Conservation (phyloP, 1,140 invertebrate genomes). For the Meloidogyne floridensis region DNA sequence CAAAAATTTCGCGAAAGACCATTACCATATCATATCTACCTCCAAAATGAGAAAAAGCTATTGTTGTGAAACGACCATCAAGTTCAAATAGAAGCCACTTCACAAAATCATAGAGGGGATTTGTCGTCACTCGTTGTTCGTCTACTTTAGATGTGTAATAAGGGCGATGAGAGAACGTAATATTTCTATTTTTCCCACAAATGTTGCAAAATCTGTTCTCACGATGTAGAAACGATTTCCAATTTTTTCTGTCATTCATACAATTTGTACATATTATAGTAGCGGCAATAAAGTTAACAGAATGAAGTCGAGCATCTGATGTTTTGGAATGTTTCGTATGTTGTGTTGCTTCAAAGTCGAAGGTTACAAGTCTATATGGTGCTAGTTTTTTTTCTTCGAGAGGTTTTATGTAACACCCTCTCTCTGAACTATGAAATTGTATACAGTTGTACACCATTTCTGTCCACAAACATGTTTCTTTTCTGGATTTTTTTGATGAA, state of each 20-base stretch:
- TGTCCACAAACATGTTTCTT: neutral
- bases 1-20: too few relatives aligned
- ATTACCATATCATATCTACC: too few relatives aligned
- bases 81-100: too few relatives aligned
- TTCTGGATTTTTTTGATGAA: neutral
- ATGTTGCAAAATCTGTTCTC: too few relatives aligned
- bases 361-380: neutral
- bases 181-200: too few relatives aligned
- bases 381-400: neutral
- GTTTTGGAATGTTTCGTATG: neutral
- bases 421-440: neutral
- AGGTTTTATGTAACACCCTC: slow-evolving; percentile 4
- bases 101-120: too few relatives aligned
- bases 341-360: slow-evolving; percentile 8
- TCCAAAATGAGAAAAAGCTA: too few relatives aligned
- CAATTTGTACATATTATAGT: neutral
- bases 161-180: too few relatives aligned
- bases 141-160: too few relatives aligned
- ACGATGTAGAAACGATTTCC: neutral
- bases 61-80: too few relatives aligned
- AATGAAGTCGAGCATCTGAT: neutral
- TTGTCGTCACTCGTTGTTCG: too few relatives aligned
- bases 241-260: neutral
- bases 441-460: neutral
- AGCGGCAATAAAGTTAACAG: neutral